Base-by-base conservation (phyloP, 2,113 vertebrate genomes). In the Cichladusa arquata region DNA sequence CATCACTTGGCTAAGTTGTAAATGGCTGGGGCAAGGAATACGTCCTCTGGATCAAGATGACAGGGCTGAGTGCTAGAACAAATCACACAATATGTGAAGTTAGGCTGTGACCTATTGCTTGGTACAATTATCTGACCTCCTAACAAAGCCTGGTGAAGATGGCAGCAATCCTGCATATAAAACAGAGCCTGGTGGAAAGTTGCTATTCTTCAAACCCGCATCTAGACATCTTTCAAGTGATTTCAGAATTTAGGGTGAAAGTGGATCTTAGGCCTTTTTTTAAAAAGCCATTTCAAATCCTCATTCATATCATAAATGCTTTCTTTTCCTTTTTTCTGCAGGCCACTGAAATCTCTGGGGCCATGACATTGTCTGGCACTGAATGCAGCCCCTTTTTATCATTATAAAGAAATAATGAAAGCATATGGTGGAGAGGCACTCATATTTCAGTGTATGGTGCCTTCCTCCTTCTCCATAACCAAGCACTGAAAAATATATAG, bases 341-440 rank as follows among this genome's bases (percentile, higher is more conserved):
- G 88, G 70, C 91, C 94, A 88, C 51, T 84, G 85, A 92, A 94
- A 90, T 54, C 56, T 94, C 95, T 94, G 81, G 95, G 94, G 95
- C 96, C 93, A 95, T 93, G 94, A 94, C 92, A 96, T 96, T 97
- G 94, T 96, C 96, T 94, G 93, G 93, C 92, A 96, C 92, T 96
- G 93, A 97, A 97, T 96, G 82, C 93, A 96, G 94, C 92, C 94
- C 95, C 96, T 96, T 96, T 96, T 96, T 96, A 97, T 96, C 96
- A 96, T 96, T 96, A 92, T 94, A 97, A 96, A 96, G 97, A 97
- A 96, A 95, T 95, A 97, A 97, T 95, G 95, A 97, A 96, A 97
- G 95, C 95, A 96, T 95, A 96, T 95, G 93, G 88, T 96, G 64
- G 90, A 93, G 95, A 95, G 66, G 89, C 26, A 36, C 92, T 96